These are phyloP conservation scores for Magallana angulata DNA, from an alignment of 1,140 invertebrate species.

Conservation along the genomic window DNA sequence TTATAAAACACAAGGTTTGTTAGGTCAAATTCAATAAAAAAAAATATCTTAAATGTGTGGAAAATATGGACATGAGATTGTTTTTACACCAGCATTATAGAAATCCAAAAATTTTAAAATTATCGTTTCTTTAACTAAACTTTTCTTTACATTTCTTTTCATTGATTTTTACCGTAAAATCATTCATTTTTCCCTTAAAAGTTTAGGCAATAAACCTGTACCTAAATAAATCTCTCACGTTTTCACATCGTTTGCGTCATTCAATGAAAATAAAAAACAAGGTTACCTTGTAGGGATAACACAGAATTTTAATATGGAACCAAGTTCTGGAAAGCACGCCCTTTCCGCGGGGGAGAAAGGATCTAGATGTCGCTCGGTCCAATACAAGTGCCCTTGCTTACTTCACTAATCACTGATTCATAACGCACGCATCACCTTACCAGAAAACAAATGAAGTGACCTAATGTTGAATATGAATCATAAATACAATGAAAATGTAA, in stretches of 20 bases:
- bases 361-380: neutral
- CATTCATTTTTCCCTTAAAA: neutral
- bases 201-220: neutral
- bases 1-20: no score
- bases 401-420: neutral
- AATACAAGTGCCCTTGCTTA: neutral
- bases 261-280: neutral
- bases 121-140: no score
- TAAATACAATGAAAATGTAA: slow-evolving; percentile 20
- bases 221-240: neutral
- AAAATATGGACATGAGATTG: no score
- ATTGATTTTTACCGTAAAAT: no score
- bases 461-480: slow-evolving; percentile 11
- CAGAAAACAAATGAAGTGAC: slow-evolving; percentile 16
- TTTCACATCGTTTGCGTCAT: slow-evolving; percentile 10
- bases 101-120: no score
- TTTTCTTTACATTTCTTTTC: no score
- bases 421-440: slow-evolving; percentile 16
- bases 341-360: neutral
- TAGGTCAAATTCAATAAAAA: no score
- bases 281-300: neutral
- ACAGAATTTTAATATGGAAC: slow-evolving; percentile 7
- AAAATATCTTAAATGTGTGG: no score
- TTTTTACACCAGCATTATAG: no score
- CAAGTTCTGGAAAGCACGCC: neutral